Evolutionary conservation across 2,888 invertebrate genomes (phyloP), one percentile per base, ranked within the genome.

Genomic region (Lepidocyrtoides sp.): DNA sequence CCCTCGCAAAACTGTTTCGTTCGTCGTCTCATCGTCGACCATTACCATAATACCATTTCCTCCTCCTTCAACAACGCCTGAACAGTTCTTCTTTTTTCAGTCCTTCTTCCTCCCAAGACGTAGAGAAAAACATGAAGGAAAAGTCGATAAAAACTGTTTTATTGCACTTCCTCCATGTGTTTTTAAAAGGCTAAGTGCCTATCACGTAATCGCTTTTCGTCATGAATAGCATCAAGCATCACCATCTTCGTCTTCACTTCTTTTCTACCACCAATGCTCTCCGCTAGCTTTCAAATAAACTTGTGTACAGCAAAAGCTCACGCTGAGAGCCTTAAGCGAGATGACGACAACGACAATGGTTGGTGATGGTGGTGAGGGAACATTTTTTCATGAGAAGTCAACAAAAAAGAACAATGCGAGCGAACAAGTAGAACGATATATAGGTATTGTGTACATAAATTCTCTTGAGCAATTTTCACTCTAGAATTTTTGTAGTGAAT

Each of bases 151-250:
- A 88, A 88, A 51, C 77, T 48, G 86, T 86, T 88, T 88, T 88
- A 88, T 79, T 88, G 87, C 81, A 88, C 87, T 88, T 88, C 87
- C 87, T 88, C 87, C 87, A 88, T 88, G 66, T 88, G 81, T 69
- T 69, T 63, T n/a, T 77, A 26, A 41, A 66, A 66, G 44, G 36
- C 48, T 69, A 88, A 88, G 77, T 79, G 44, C 77, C 87, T 87
- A 63, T 79, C 79, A 88, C 66, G 79, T 88, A 88, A 88, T 88
- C 87, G 66, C 36, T 77, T 88, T 75, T 79, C 36, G 86, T 60
- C 86, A 77, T 86, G 79, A 79, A 79, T 79, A 79, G 79, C 63
- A 57, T 57, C 86, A 60, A 41, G 20, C 41, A 85, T 36, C 29
- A 10, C 20, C 57, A 84, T 66, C 54, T 20, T 36, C 32, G 20